phyloP scores from a whole-genome alignment of 2,888 invertebrate genomes.

The Pycnomerus fuliginosus region DNA sequence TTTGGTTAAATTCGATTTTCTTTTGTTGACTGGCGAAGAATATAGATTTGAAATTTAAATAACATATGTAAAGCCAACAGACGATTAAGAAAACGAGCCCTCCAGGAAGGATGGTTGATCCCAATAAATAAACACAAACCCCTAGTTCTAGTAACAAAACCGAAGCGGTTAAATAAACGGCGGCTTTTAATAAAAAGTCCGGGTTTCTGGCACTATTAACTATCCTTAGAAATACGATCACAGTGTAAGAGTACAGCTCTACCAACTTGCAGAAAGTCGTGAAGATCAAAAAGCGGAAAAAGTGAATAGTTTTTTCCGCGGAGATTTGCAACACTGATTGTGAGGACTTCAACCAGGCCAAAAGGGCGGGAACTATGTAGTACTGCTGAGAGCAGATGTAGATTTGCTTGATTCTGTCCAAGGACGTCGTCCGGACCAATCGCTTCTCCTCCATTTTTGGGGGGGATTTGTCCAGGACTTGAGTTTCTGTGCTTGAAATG shows the following conservation, averaged over 20 bases:
- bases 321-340: conserved; percentile 38
- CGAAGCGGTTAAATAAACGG: conserved; percentile 33
- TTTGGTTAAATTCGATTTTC: conserved; percentile 13
- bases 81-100: conserved; percentile 40
- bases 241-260: conserved; percentile 15
- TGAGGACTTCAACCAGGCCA: conserved; percentile 44
- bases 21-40: too few species aligned
- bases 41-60: conserved; percentile 24
- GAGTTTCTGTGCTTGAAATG: conserved; percentile 27
- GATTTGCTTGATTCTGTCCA: conserved; percentile 45
- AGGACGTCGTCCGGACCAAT: conserved; percentile 41
- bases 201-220: conserved; percentile 21
- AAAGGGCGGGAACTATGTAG: conserved; percentile 42
- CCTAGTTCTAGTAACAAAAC: conserved; percentile 35
- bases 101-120: conserved; percentile 30
- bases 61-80: conserved; percentile 31
- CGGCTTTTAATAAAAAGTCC: conserved; percentile 27
- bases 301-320: conserved; percentile 37
- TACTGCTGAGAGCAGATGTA: conserved; percentile 48
- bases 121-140: conserved; percentile 36
- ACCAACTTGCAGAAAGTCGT: conserved; percentile 33
- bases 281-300: conserved; percentile 35
- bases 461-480: conserved; percentile 18
- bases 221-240: conserved; percentile 7
- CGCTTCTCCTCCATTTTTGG: conserved; percentile 31